Percentiles rank a stretch among this genome's conserved stretches.
phyloP scores from a whole-genome alignment of 2,113 vertebrate species.

The Aramus guarauna region DNA sequence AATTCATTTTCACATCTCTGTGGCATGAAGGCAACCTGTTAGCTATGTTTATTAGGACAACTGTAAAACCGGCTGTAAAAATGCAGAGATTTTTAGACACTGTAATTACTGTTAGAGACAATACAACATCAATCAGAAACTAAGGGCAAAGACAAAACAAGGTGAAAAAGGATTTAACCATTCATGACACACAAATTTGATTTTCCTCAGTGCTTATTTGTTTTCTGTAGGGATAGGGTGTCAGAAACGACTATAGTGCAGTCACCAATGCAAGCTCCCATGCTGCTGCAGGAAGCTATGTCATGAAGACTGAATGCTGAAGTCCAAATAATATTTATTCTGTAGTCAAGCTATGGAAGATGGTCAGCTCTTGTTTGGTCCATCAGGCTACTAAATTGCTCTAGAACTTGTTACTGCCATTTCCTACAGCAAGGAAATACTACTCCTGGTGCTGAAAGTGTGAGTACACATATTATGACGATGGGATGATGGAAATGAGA shows the following conservation, averaged over 20 bases:
- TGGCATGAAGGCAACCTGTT: not conserved
- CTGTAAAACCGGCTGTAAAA: not conserved
- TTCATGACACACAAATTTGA: not conserved
- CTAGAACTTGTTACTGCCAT: not conserved
- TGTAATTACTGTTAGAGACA: not conserved
- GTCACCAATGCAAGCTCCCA: not conserved
- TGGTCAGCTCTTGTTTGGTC: not conserved
- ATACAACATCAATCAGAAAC: not conserved
- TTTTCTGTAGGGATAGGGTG: not conserved
- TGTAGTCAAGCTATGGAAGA: not conserved
- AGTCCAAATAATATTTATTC: not conserved
- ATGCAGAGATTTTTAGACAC: not conserved
- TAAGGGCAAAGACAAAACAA: not conserved
- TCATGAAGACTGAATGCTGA: not conserved
- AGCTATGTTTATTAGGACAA: not conserved
- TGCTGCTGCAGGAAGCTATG: not conserved
- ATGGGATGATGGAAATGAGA: not conserved
- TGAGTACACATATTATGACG: fast-evolving
- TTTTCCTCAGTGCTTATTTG: not conserved
- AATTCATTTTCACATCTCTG: not conserved
- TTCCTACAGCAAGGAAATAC: not conserved
- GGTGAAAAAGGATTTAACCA: not conserved
- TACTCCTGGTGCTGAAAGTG: not conserved
- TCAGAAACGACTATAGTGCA: not conserved
- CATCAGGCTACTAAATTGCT: not conserved